These are phyloP conservation scores for Parauchenoglanis ngamensis DNA, from an alignment of 2,797 vertebrate species.

Conservation along the genomic window DNA sequence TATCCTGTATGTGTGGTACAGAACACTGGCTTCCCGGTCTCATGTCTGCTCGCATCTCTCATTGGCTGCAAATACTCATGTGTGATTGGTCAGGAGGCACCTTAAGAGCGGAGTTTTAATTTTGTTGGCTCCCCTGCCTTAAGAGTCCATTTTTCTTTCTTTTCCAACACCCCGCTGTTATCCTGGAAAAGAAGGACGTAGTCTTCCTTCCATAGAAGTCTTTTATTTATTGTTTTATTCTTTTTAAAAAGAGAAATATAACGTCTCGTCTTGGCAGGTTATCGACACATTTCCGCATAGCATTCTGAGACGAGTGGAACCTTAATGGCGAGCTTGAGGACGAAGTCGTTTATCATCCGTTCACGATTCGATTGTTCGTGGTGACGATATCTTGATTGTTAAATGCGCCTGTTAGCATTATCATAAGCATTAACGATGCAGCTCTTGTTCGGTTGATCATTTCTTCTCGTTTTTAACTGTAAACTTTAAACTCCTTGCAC, in stretches of 20 bases:
- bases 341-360: background rate
- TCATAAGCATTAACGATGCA: background rate
- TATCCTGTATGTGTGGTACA: constrained; percentile 90
- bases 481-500: background rate
- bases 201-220: constrained; percentile 21
- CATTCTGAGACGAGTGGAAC: background rate
- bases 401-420: background rate
- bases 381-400: background rate
- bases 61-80: constrained; percentile 63
- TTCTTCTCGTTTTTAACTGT: background rate
- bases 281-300: background rate
- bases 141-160: background rate
- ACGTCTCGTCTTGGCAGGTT: background rate
- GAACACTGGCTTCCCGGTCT: constrained; percentile 81
- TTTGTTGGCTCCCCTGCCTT: background rate
- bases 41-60: constrained; percentile 60
- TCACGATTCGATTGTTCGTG: background rate
- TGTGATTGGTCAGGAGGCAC: constrained; percentile 59
- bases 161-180: background rate
- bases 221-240: background rate
- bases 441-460: background rate
- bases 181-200: background rate
- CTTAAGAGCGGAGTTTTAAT: background rate
- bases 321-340: background rate
- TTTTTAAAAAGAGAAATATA: background rate